A percentile compares a stretch with the other conserved stretches of the same genome.
Conservation (phyloP, 2,797 vertebrate species). For the Phataginus tricuspis region DNA sequence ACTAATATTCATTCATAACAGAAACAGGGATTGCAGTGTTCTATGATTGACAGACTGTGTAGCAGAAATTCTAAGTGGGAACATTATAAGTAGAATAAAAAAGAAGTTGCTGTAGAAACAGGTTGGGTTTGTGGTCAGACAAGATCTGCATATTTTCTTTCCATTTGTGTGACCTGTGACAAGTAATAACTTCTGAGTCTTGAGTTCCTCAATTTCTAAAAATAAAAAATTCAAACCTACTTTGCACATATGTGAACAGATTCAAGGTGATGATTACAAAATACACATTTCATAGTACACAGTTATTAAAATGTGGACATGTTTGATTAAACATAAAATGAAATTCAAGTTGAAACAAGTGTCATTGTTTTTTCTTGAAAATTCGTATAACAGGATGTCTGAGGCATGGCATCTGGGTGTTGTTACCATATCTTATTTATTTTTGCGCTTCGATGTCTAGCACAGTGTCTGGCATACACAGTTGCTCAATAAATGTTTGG, state of each 20-base stretch:
- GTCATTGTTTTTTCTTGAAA: background rate
- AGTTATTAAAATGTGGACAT: background rate
- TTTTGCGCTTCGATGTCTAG: background rate
- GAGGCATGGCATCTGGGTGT: background rate
- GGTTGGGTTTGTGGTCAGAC: background rate
- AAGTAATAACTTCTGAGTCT: background rate
- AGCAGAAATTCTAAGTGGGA: background rate
- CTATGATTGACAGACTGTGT: background rate
- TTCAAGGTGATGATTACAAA: background rate
- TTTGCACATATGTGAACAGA: background rate
- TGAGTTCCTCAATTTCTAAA: background rate
- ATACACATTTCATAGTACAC: fast-evolving
- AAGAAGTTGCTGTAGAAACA: background rate
- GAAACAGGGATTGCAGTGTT: background rate
- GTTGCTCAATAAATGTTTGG: background rate
- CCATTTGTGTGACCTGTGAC: background rate
- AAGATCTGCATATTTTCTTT: background rate
- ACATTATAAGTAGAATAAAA: background rate
- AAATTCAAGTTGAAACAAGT: background rate
- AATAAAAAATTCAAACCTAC: background rate
- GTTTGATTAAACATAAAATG: background rate
- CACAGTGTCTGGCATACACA: background rate
- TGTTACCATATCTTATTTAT: background rate
- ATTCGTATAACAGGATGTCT: background rate
- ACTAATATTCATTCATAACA: fast-evolving